A percentile compares a stretch with the other conserved stretches of the same genome.
Evolutionary conservation across 2,888 invertebrate species (phyloP).

Genomic region (Xestia xanthographa): DNA sequence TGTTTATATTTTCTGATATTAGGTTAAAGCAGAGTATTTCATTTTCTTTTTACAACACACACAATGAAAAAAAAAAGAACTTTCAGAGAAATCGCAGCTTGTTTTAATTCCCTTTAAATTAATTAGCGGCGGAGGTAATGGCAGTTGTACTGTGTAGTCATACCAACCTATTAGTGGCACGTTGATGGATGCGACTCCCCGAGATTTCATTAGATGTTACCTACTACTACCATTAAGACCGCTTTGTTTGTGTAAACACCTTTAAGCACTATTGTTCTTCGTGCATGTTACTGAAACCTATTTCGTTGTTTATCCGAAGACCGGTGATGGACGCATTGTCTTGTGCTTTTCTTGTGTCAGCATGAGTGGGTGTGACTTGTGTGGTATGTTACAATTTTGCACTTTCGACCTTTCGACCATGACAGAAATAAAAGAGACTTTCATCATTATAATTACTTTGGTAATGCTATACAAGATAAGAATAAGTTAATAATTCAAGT

Average conservation of each 20-base stretch:
- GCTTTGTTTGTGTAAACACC: conserved; percentile 71
- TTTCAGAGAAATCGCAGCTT: neutral
- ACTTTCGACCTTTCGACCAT: neutral
- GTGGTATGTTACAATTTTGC: neutral
- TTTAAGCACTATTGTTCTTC: conserved; percentile 64
- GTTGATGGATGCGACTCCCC: conserved; percentile 75
- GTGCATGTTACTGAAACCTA: conserved; percentile 29
- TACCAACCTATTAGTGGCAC: conserved; percentile 65
- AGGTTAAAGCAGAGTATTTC: neutral
- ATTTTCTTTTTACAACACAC: neutral
- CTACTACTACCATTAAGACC: conserved; percentile 72
- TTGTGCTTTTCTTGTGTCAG: neutral
- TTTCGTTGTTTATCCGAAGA: conserved; percentile 41
- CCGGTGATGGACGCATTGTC: conserved; percentile 31
- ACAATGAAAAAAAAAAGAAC: neutral
- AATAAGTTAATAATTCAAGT: neutral
- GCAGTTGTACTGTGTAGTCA: conserved; percentile 53
- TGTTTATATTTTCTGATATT: neutral
- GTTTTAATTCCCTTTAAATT: conserved; percentile 50
- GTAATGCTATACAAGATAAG: neutral
- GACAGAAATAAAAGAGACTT: neutral
- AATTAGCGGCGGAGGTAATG: conserved; percentile 58
- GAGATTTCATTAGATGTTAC: conserved; percentile 74
- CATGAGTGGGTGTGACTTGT: neutral
- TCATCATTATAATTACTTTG: neutral